A percentile compares a stretch with the other conserved stretches of the same genome.
These are phyloP conservation scores for Thyatira batis DNA, from an alignment of 2,888 invertebrate species.

Conservation along the genomic window DNA sequence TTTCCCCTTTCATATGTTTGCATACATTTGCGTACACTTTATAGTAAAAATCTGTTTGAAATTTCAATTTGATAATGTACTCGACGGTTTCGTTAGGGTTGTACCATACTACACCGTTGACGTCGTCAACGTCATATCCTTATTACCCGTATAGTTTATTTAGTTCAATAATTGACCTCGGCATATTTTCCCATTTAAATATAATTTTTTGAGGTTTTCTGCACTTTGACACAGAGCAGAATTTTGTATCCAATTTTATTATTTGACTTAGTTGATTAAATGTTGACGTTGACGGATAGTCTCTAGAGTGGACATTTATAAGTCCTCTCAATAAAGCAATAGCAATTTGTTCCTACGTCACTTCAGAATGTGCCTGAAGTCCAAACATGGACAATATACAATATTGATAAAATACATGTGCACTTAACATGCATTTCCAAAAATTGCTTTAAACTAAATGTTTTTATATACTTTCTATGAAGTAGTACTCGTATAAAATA, in stretches of 20 bases:
- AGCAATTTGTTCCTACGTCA: conserved; percentile 6
- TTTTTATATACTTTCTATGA: neutral
- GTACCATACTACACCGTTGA: no score
- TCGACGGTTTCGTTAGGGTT: no score
- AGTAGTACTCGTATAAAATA: neutral
- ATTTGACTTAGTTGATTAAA: neutral
- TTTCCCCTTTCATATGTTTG: no score
- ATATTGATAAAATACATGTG: conserved; percentile 5
- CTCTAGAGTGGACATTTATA: neutral
- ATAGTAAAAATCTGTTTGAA: no score
- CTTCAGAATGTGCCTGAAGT: conserved; percentile 12
- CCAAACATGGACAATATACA: conserved; percentile 8
- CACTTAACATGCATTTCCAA: conserved; percentile 3
- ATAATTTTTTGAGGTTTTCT: no score
- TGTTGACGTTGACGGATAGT: neutral
- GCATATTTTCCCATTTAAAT: no score
- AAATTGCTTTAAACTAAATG: neutral
- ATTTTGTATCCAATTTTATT: no score
- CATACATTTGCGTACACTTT: neutral
- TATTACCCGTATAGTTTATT: no score
- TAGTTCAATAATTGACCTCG: no score
- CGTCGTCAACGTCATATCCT: no score
- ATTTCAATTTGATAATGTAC: no score
- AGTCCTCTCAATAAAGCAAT: conserved; percentile 6
- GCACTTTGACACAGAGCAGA: no score